phyloP scores from a whole-genome alignment of 2,888 invertebrate genomes.

The Muschampia plurimacula region DNA sequence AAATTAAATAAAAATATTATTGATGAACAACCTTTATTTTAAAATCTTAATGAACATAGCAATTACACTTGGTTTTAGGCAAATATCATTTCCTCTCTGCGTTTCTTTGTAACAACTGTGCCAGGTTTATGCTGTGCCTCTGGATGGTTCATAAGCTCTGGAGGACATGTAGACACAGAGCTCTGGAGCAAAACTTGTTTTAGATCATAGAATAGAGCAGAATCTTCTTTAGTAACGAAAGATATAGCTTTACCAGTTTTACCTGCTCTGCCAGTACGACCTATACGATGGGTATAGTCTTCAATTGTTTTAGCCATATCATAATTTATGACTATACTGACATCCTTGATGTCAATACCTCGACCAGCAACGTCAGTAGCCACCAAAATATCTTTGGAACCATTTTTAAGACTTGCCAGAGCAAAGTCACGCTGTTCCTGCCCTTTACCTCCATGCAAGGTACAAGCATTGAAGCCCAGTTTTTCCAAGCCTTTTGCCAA shows the following conservation, averaged over 20 bases:
- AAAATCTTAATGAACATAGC: neutral
- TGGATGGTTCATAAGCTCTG: constrained; percentile 98
- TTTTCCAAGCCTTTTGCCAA: constrained; percentile 98
- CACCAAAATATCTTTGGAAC: constrained; percentile 98
- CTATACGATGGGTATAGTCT: constrained; percentile 99
- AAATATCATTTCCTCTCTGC: constrained; percentile 97
- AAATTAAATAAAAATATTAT: constrained; percentile 23
- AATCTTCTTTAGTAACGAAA: constrained; percentile 98
- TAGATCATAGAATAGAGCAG: constrained; percentile 96
- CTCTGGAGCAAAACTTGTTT: constrained; percentile 96
- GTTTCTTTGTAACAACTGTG: constrained; percentile 96
- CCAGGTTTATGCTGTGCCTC: constrained; percentile 99
- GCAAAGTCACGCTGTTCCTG: constrained; percentile 99
- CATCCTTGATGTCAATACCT: constrained; percentile 99
- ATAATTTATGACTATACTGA: constrained; percentile 99
- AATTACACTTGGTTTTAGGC: constrained; percentile 83
- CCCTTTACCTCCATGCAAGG: constrained; percentile 99
- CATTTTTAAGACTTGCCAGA: constrained; percentile 97
- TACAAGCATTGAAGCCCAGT: constrained; percentile 98
- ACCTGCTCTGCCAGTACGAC: constrained; percentile 99
- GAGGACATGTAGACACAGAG: constrained; percentile 97
- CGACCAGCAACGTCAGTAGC: constrained; percentile 99
- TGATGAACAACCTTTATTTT: constrained; percentile 36
- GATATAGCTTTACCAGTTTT: constrained; percentile 98
- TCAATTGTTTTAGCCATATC: constrained; percentile 99